Conservation (phyloP, 2,797 vertebrate genomes). For the Dipus sagitta region DNA sequence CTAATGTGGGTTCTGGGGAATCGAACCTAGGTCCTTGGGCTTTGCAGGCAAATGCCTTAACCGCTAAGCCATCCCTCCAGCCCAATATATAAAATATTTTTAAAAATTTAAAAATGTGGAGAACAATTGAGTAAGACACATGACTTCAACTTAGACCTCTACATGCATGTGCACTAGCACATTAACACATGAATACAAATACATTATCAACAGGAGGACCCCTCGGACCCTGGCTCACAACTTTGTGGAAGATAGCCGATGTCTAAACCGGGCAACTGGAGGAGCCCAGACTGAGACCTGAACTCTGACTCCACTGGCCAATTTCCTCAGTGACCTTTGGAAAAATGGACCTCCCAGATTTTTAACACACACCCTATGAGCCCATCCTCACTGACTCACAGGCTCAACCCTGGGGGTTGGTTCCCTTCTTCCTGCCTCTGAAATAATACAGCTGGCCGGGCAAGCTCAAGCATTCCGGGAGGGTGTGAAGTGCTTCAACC, state of each 20-base stretch:
- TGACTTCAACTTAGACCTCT: too few relatives aligned
- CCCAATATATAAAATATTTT: too few relatives aligned
- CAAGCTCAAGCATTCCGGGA: background rate
- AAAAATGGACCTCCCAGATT: background rate
- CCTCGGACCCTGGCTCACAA: background rate
- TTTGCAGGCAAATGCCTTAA: too few relatives aligned
- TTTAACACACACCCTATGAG: background rate
- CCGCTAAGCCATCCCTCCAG: too few relatives aligned
- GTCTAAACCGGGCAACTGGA: background rate
- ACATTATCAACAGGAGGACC: too few relatives aligned
- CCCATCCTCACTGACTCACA: background rate
- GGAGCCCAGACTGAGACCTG: background rate
- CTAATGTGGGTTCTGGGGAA: too few relatives aligned
- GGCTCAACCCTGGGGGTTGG: background rate
- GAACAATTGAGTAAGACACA: too few relatives aligned
- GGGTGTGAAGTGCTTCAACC: background rate
- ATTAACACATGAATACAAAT: too few relatives aligned
- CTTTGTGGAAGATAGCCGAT: background rate
- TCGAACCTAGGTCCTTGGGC: too few relatives aligned
- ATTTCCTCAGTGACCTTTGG: background rate
- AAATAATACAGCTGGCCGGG: conserved; percentile 31
- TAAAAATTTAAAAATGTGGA: too few relatives aligned
- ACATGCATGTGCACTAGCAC: too few relatives aligned
- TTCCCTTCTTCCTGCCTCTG: background rate
- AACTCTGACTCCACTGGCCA: background rate